These are phyloP conservation scores for Coptodon bakossiorum DNA, from an alignment of 2,113 vertebrate genomes.

Conservation along the genomic window DNA sequence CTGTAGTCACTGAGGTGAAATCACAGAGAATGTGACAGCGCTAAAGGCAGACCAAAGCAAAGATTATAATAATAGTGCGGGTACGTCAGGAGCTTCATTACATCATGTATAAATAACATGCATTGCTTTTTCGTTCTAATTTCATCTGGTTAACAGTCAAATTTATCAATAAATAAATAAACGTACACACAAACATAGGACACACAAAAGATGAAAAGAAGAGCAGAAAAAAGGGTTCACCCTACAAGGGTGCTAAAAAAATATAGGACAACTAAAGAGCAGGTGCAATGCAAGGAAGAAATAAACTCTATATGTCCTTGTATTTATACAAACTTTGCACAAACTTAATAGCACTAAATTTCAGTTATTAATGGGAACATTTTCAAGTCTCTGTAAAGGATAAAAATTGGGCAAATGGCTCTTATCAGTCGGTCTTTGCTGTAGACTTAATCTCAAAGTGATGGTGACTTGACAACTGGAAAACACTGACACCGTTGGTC, in stretches of 20 bases:
- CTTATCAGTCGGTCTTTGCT: background rate
- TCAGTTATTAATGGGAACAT: background rate
- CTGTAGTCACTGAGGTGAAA: slow-evolving; percentile 24
- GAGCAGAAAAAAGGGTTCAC: background rate
- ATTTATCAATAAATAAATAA: background rate
- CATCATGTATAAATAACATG: background rate
- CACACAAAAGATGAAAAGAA: background rate
- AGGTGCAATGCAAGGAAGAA: background rate
- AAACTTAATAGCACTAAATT: background rate
- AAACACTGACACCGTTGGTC: background rate
- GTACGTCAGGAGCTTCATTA: background rate
- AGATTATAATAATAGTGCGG: background rate
- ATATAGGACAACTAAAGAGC: background rate
- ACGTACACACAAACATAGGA: accelerated
- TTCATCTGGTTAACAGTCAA: background rate
- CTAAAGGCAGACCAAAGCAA: background rate
- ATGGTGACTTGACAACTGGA: background rate
- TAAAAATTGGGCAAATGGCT: background rate
- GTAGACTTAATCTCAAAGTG: background rate
- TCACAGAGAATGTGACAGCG: background rate
- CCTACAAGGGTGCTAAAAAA: background rate
- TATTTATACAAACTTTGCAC: background rate
- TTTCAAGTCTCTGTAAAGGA: background rate
- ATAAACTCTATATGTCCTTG: background rate
- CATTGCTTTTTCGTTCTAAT: background rate